Conservation (phyloP, 53 echinoderm and acorn worm species). For the Echinarachnius parma region DNA sequence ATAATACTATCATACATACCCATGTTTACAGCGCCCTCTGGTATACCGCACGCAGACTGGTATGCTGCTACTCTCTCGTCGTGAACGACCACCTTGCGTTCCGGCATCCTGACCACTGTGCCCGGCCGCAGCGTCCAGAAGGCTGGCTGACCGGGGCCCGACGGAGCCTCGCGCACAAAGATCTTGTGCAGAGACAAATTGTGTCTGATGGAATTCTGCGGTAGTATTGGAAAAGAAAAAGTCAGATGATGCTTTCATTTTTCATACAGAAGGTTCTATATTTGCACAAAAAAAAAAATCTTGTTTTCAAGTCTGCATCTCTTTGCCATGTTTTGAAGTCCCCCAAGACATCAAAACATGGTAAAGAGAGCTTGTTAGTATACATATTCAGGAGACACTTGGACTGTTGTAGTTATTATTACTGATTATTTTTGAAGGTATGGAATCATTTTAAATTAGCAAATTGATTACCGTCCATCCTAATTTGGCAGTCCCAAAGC, state of each 20-base stretch:
- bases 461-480: too few relatives aligned
- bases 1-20: not conserved
- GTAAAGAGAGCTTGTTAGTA: too few relatives aligned
- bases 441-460: too few relatives aligned
- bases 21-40: constrained; percentile 7
- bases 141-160: constrained; percentile 76
- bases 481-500: too few relatives aligned
- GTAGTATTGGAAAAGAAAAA: not conserved
- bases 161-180: constrained; percentile 80
- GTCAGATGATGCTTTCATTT: too few relatives aligned
- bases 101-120: constrained; percentile 86
- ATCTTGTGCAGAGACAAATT: constrained; percentile 96
- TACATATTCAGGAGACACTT: too few relatives aligned
- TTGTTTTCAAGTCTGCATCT: too few relatives aligned
- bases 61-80: constrained; percentile 18
- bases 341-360: too few relatives aligned
- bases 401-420: too few relatives aligned
- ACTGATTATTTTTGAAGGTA: too few relatives aligned
- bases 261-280: too few relatives aligned
- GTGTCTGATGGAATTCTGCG: constrained; percentile 94
- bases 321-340: not conserved
- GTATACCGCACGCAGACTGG: not conserved
- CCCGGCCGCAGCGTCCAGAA: constrained; percentile 89
- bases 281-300: too few relatives aligned
- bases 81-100: constrained; percentile 57